Percentiles rank a stretch among this genome's conserved stretches.
Evolutionary conservation across 2,888 invertebrate species (phyloP).

Genomic region (Leucophora obtusa): DNA sequence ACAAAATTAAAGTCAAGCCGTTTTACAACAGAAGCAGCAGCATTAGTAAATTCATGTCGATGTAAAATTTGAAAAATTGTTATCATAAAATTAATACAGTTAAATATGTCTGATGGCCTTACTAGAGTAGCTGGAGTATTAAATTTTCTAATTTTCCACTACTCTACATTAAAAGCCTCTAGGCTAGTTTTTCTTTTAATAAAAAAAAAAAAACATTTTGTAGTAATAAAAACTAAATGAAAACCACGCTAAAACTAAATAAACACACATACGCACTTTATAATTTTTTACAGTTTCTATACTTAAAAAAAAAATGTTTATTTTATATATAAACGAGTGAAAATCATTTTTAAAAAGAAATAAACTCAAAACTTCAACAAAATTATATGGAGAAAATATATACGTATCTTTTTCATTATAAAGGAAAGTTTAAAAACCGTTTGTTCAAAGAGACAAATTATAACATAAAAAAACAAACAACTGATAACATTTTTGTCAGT

Average conservation of each 20-base stretch:
- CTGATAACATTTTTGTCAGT: background rate
- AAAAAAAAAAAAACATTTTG: slow-evolving; percentile 5
- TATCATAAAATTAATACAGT: slow-evolving; percentile 59
- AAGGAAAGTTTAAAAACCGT: slow-evolving; percentile 56
- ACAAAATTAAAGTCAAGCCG: slow-evolving; percentile 15
- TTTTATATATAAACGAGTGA: slow-evolving; percentile 42
- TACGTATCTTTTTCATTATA: slow-evolving; percentile 48
- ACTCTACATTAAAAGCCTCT: slow-evolving; percentile 17
- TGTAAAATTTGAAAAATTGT: slow-evolving; percentile 34
- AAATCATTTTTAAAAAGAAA: slow-evolving; percentile 40
- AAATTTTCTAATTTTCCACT: slow-evolving; percentile 38
- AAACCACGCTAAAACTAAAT: slow-evolving; percentile 55
- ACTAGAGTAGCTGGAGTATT: slow-evolving; percentile 7
- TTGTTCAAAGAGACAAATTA: slow-evolving; percentile 39
- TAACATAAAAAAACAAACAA: slow-evolving; percentile 37
- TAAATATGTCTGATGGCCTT: slow-evolving; percentile 24
- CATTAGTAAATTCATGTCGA: background rate
- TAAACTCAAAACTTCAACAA: slow-evolving; percentile 20
- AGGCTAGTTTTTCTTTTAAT: slow-evolving; percentile 53
- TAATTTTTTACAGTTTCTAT: background rate
- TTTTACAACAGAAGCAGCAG: slow-evolving; percentile 25
- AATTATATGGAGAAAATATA: slow-evolving; percentile 42
- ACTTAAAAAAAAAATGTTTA: background rate
- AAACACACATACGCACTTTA: slow-evolving; percentile 23
- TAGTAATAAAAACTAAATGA: slow-evolving; percentile 20